Evolutionary conservation across 2,113 vertebrate genomes (phyloP), one percentile per base, ranked within the genome.

Genomic region (Uria lomvia): DNA sequence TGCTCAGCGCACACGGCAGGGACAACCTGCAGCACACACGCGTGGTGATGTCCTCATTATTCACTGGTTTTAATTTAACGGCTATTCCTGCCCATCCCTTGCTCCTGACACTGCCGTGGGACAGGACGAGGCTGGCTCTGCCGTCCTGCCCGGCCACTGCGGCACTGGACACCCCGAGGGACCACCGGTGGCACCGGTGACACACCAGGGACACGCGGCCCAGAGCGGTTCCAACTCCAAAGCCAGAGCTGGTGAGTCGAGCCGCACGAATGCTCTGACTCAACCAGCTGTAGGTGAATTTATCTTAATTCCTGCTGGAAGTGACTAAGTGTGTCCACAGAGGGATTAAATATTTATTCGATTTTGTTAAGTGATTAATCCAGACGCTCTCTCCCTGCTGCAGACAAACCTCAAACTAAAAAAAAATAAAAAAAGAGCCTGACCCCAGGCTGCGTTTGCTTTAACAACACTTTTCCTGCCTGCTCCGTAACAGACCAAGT

Each of bases 31-130:
- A 34, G 63, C 62, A 47, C 74, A 24, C 20, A 13, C 2, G 1
- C 4, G n/a, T 10, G 65, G 30, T 8, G 1, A 9, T 1, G 9
- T 11, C 49, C 47, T 62, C 1, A 0, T 9, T 24, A n/a, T 10
- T 24, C 59, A 27, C 47, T 2, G 15, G 3, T 56, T 52, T n/a
- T 15, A 26, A 67, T 21, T 52, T 4, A 32, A 22, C 40, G 42
- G 40, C 72, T 6, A 0, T 24, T 40, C 62, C 49, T 26, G 20
- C 60, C 32, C 21, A 30, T 14, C 27, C 23, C 42, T 52, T 26
- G 43, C 43, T 72, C 52, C 66, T 3, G 5, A 5, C 3, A 12
- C 36, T 63, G 49, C 30, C 0, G 1, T 11, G 21, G 62, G 42
- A 40, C 18, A 72, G 62, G 34, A 23, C 5, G 2, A 0, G 7